Conservation (phyloP, 2,888 invertebrate genomes). For the Coleophora deauratella region DNA sequence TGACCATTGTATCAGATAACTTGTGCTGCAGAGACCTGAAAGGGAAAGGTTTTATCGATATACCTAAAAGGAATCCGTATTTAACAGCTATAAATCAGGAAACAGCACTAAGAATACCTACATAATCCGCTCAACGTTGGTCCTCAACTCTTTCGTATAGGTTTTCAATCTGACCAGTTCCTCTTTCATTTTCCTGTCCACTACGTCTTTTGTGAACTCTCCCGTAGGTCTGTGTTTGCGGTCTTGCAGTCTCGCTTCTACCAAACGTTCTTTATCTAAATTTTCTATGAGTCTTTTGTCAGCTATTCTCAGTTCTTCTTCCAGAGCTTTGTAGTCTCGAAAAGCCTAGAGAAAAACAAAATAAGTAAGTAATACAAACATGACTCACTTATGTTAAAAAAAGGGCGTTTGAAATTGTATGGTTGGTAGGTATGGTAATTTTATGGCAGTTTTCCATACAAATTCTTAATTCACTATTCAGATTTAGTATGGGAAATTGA, state of each 20-base stretch:
- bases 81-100: too few relatives aligned
- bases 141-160: conserved; percentile 71
- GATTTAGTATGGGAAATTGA: too few relatives aligned
- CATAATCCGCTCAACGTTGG: conserved; percentile 76
- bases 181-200: conserved; percentile 75
- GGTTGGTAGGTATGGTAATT: too few relatives aligned
- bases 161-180: conserved; percentile 76
- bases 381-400: too few relatives aligned
- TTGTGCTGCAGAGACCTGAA: conserved; percentile 35
- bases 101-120: too few relatives aligned
- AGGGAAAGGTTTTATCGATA: not conserved
- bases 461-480: too few relatives aligned
- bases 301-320: conserved; percentile 78
- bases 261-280: conserved; percentile 79
- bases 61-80: too few relatives aligned
- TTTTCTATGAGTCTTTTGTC: conserved; percentile 80
- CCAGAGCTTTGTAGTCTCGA: conserved; percentile 80
- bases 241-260: conserved; percentile 82
- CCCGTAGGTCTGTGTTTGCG: conserved; percentile 77
- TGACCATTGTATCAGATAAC: conserved; percentile 31
- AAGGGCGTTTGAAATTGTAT: too few relatives aligned
- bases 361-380: conserved; percentile 16
- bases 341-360: conserved; percentile 52
- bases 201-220: conserved; percentile 79
- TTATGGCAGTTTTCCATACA: too few relatives aligned